Percentiles rank a stretch among this genome's conserved stretches.
phyloP scores from a whole-genome alignment of 1,140 invertebrate species.

The Drosophila pallidifrons region DNA sequence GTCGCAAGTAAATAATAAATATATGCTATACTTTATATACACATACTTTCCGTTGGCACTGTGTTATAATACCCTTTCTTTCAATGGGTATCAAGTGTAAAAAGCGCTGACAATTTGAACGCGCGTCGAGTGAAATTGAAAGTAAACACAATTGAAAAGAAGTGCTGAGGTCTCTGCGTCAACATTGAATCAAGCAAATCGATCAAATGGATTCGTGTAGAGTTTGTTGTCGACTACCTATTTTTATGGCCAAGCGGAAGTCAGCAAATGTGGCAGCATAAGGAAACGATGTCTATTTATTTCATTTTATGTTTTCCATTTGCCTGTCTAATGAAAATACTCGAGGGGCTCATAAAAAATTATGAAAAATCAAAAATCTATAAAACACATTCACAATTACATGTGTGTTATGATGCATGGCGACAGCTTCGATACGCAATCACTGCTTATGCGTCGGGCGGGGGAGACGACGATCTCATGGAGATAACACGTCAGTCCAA shows the following conservation, averaged over 20 bases:
- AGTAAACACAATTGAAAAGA: conserved; percentile 47
- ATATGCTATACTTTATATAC: not conserved
- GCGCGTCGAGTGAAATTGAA: conserved; percentile 61
- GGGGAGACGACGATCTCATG: not conserved
- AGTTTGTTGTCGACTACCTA: conserved; percentile 14
- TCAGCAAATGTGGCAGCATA: conserved; percentile 40
- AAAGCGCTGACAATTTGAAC: conserved; percentile 28
- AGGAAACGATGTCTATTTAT: conserved; percentile 53
- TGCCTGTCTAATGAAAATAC: conserved; percentile 53
- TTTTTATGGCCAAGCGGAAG: conserved; percentile 55
- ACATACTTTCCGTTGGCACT: not conserved
- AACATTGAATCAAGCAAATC: conserved; percentile 42
- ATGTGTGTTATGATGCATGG: conserved; percentile 5
- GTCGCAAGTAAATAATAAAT: too few relatives aligned
- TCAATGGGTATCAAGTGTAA: not conserved
- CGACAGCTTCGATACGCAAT: conserved; percentile 43
- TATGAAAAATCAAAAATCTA: conserved; percentile 61
- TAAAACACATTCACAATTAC: conserved; percentile 71
- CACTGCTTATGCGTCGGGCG: not conserved
- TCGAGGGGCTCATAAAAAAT: conserved; percentile 23
- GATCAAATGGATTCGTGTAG: conserved; percentile 27
- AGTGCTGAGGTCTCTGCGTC: conserved; percentile 17
- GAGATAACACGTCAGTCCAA: not conserved
- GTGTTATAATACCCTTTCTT: not conserved
- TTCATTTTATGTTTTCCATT: conserved; percentile 25